Base-by-base conservation (phyloP, 2,113 vertebrate genomes). In the Phyllostomus discolor region DNA sequence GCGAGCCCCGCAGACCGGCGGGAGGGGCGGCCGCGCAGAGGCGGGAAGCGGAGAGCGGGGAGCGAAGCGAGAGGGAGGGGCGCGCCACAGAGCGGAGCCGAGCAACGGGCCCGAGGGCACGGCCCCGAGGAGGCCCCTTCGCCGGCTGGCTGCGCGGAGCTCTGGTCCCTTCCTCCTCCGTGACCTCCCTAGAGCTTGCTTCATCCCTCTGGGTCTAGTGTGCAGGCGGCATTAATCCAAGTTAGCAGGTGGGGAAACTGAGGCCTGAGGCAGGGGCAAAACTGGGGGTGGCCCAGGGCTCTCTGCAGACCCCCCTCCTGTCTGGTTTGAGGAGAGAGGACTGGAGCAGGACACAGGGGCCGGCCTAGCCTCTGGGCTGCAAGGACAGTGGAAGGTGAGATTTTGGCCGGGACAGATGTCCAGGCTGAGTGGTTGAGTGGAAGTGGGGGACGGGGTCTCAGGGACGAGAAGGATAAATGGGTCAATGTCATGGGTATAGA, bases 351-450 rank as follows among this genome's bases (percentile, higher is more conserved):
- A 48, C 94, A 11, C 14, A 12, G 62, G 62, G 78, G 2, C 75
- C 20, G 46, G 64, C 48, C 67, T 33, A 22, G 86, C 16, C 59
- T 72, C 67, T 24, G 52, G 82, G 78, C 91, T 69, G 85, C 93
- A 89, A 92, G 97, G 91, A 92, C 91, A 50, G 72, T 66, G 73
- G 75, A 80, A 94, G 91, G 91, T 88, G 91, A 96, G 93, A 14
- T 46, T 76, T 62, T 7, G 85, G 48, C n/a, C 33, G 62, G 72
- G 93, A 78, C 88, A 75, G 78, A 78, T 41, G 90, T 95, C 86
- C 90, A 78, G 72, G 43, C 79, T 79, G 59, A 88, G 50, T 33
- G 72, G 43, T 75, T 79, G 59, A 88, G 50, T 33, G 84, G 90
- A 94, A 14, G 7, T 15, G 46, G 59, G 22, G 19, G 6, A 12